Evolutionary conservation across 2,888 invertebrate genomes (phyloP).

Genomic region (Sinopyrophorus schimmeli): DNA sequence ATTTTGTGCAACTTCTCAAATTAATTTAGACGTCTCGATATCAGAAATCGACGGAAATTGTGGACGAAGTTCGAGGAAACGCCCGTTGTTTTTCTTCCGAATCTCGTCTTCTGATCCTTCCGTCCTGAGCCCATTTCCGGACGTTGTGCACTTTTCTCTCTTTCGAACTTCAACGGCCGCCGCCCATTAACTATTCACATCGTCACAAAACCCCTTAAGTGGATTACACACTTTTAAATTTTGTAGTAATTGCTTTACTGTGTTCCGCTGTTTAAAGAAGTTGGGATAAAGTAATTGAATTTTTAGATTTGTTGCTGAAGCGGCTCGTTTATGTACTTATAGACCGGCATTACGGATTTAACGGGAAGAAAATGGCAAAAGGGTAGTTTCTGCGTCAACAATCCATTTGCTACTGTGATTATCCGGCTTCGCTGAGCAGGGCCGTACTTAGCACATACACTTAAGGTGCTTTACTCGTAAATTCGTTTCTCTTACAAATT

Average conservation of each 20-base stretch:
- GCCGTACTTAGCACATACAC: too few species aligned
- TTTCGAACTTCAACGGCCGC: conserved; percentile 4
- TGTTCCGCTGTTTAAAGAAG: conserved; percentile 38
- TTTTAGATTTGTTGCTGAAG: conserved; percentile 29
- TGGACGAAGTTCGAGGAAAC: conserved; percentile 12
- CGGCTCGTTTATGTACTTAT: conserved; percentile 33
- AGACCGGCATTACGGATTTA: conserved; percentile 23
- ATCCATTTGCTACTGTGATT: too few species aligned
- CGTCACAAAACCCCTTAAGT: conserved; percentile 47
- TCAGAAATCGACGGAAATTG: conserved; percentile 12
- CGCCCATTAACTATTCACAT: conserved; percentile 45
- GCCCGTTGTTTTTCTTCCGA: conserved; percentile 19
- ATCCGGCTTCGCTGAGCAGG: too few species aligned
- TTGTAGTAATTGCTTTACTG: conserved; percentile 49
- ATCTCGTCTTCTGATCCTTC: conserved; percentile 23
- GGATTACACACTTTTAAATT: conserved; percentile 48
- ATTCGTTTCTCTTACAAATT: too few species aligned
- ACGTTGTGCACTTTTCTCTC: neutral
- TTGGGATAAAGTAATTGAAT: conserved; percentile 36
- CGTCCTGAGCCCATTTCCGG: conserved; percentile 7
- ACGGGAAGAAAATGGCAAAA: conserved; percentile 16
- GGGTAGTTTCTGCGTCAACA: neutral
- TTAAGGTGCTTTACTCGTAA: too few species aligned
- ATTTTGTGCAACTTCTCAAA: neutral
- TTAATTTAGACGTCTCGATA: neutral